phyloP scores from a whole-genome alignment of 2,113 vertebrate species.

The Oxyura jamaicensis region DNA sequence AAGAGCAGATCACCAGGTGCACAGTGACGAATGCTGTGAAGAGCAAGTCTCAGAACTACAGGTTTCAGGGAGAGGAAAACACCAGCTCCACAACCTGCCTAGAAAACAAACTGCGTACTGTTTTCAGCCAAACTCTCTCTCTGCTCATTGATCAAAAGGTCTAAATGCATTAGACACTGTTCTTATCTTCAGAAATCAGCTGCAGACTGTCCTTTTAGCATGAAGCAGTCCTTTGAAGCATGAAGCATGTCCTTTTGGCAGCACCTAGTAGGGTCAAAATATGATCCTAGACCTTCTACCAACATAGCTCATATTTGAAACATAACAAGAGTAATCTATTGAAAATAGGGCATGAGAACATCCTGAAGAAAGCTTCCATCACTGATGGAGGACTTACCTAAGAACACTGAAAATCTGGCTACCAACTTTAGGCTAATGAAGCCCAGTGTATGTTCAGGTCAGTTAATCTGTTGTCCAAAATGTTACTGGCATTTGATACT shows the following conservation, averaged over 20 bases:
- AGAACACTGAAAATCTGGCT: neutral
- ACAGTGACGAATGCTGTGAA: neutral
- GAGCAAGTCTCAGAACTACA: neutral
- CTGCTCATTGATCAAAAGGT: neutral
- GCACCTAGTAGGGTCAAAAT: neutral
- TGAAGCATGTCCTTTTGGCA: neutral
- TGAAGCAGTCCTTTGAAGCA: neutral
- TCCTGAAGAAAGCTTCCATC: neutral
- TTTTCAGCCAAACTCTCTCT: neutral
- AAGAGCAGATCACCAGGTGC: neutral
- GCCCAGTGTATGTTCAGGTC: fast-evolving
- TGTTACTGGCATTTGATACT: neutral
- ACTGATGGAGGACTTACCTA: neutral
- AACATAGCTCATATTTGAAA: neutral
- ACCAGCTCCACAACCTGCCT: neutral
- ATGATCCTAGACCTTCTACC: neutral
- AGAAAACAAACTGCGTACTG: neutral
- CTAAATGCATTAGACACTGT: neutral
- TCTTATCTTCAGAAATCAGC: neutral
- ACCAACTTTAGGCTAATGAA: neutral
- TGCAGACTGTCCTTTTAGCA: too few relatives aligned
- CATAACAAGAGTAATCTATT: neutral
- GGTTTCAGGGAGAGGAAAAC: neutral
- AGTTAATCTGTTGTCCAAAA: neutral
- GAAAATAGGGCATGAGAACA: neutral